A percentile compares a stretch with the other conserved stretches of the same genome.
Conservation (phyloP, 1,140 invertebrate genomes). For the Atta cephalotes region DNA sequence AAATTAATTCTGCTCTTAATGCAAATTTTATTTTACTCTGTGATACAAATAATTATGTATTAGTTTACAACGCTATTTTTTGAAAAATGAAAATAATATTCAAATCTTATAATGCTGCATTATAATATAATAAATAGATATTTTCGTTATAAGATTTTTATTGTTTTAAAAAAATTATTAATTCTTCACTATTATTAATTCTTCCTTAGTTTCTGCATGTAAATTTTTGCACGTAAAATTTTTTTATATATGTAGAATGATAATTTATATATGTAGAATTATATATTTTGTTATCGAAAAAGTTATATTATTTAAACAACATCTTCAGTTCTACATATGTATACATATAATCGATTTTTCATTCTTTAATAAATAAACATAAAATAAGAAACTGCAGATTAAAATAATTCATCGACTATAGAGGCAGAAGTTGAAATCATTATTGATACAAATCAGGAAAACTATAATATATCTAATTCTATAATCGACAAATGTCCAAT, state of each 20-base stretch:
- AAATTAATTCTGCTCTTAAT: conserved; percentile 1
- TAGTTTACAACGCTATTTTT: background rate
- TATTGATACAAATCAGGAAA: background rate
- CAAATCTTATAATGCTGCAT: background rate
- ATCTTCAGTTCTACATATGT: background rate
- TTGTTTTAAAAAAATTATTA: no score
- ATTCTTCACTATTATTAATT: background rate
- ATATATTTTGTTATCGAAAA: background rate
- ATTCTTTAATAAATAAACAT: background rate
- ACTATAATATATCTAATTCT: background rate
- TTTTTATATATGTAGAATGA: background rate
- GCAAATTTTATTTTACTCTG: background rate
- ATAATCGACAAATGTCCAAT: background rate
- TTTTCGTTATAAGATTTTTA: background rate
- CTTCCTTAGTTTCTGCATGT: background rate
- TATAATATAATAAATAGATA: background rate
- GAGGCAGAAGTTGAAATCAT: conserved; percentile 1
- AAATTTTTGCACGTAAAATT: background rate
- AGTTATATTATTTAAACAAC: background rate
- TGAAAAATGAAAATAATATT: background rate
- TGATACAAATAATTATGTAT: background rate
- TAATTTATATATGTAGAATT: background rate
- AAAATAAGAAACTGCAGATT: conserved; percentile 14
- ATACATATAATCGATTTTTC: conserved; percentile 2
- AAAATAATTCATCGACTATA: background rate